These are phyloP conservation scores for Eulemur macaco DNA, from an alignment of 2,113 vertebrate genomes.

Conservation along the genomic window DNA sequence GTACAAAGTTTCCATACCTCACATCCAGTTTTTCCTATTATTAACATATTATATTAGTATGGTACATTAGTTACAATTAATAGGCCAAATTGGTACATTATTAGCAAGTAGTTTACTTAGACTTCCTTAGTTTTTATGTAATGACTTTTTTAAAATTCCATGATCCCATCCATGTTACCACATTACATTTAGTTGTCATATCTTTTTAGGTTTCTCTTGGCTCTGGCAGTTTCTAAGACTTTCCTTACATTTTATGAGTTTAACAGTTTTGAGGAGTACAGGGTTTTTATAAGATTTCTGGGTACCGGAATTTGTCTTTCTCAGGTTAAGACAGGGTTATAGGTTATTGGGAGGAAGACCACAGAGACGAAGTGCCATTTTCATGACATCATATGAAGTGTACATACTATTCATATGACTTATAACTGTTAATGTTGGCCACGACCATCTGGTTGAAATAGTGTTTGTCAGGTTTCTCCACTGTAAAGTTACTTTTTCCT, in stretches of 20 bases:
- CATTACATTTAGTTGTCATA: not conserved
- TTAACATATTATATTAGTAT: not conserved
- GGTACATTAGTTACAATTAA: not conserved
- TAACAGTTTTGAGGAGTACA: not conserved
- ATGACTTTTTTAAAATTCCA: not conserved
- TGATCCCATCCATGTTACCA: not conserved
- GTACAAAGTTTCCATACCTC: not conserved
- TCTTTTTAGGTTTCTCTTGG: not conserved
- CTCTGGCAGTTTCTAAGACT: not conserved
- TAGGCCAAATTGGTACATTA: not conserved
- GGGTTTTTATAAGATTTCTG: not conserved
- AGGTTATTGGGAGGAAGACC: not conserved
- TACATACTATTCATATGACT: not conserved
- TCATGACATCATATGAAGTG: not conserved
- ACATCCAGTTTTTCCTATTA: not conserved
- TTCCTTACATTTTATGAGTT: conserved; percentile 22
- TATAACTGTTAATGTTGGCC: not conserved
- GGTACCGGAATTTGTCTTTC: not conserved
- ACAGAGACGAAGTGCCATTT: not conserved
- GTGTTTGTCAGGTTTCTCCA: not conserved
- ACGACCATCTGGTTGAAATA: not conserved
- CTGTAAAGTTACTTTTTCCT: not conserved
- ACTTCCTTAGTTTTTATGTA: not conserved
- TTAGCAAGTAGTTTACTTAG: conserved; percentile 6
- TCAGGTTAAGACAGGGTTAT: not conserved